Conservation (phyloP, 2,797 vertebrate genomes). For the Crax fasciolata region DNA sequence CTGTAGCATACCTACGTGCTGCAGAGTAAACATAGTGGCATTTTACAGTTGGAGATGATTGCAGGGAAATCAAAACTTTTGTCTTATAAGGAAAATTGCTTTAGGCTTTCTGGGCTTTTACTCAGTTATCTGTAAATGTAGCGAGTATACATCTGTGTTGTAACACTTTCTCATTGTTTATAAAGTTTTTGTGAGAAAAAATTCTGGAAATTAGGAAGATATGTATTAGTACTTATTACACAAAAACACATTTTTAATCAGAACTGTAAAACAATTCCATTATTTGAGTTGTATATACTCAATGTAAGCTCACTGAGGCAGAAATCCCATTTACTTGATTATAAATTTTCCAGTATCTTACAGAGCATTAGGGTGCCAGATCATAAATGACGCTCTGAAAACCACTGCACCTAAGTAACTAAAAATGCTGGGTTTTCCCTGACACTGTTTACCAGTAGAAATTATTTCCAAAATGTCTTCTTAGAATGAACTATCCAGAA, state of each 20-base stretch:
- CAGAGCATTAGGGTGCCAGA: not conserved
- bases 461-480: not conserved
- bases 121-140: not conserved
- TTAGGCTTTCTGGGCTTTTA: not conserved
- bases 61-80: not conserved
- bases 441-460: not conserved
- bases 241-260: not conserved
- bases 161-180: not conserved
- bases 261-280: not conserved
- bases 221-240: not conserved
- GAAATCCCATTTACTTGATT: not conserved
- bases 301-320: not conserved
- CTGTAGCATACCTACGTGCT: not conserved
- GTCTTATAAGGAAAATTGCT: not conserved
- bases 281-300: not conserved
- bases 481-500: not conserved
- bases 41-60: not conserved
- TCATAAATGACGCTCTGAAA: not conserved
- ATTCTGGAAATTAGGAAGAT: not conserved
- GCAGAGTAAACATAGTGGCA: not conserved
- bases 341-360: not conserved
- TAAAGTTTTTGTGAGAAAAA: not conserved
- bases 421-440: not conserved
- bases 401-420: not conserved
- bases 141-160: not conserved